Base-by-base conservation (phyloP, 2,797 vertebrate genomes). In the Ceryle rudis region DNA sequence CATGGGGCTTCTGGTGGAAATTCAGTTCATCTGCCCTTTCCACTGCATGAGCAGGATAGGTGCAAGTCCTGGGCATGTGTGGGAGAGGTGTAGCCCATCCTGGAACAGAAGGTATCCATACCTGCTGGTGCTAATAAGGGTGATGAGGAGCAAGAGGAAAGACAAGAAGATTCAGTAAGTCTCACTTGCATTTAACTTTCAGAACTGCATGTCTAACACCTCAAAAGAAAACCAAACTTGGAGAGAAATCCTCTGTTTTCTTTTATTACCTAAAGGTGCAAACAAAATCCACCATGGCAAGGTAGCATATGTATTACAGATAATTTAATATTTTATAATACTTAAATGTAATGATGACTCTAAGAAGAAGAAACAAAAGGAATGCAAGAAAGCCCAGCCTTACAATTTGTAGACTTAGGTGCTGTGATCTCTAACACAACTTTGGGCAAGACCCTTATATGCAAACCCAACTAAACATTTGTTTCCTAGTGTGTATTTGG, bases 181-280 rank as follows among this genome's bases (percentile, higher is more conserved):
- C 9, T 70, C 6, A 11, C 0, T 0, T 86, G 28, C 3, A 1
- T 71, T 85, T 67, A 49, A 52, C 65, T 67, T 92, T 70, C 44
- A 44, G 29, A 81, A 75, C 52, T 65, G 18, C 5, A 0, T 44
- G 66, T 60, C 49, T 71, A 75, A 67, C 19, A 52, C 7, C 51
- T 82, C 64, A 66, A 18, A 80, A 81, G 55, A 73, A 89, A 82
- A 54, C 11, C 28, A 79, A 5, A 35, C 28, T 47, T 64, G 15
- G 39, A 74, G 31, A 84, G 25, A 86, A 91, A n/a, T 52, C 26
- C 8, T 73, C 7, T 67, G 14, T 19, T 73, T 84, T 80, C 28
- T 83, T 78, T 39, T 75, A 1, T 25, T 74, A 31, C 29, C 26
- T 71, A 42, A 57, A 78, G 16, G 23, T 72, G 33, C 78, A 86